A percentile compares a stretch with the other conserved stretches of the same genome.
phyloP scores from a whole-genome alignment of 2,888 invertebrate species.

The Morpho deidamia region DNA sequence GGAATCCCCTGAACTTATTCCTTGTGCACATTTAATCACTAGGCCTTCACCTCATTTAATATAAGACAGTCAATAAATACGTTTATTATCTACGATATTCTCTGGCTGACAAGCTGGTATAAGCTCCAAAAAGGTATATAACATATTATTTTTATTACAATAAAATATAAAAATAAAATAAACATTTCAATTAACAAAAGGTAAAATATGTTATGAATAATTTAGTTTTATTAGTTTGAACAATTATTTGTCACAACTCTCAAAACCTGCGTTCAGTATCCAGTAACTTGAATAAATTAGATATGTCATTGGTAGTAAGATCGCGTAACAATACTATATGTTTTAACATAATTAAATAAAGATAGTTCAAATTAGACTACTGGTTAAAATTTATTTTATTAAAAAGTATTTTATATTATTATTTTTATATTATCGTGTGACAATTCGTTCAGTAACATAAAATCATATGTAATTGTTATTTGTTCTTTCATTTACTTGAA shows the following conservation, averaged over 20 bases:
- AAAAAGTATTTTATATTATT: too few relatives aligned
- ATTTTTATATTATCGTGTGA: too few relatives aligned
- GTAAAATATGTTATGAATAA: slow-evolving; percentile 11
- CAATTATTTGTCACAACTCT: background rate
- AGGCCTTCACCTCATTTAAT: slow-evolving; percentile 41
- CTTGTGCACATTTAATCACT: slow-evolving; percentile 49
- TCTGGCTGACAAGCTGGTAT: slow-evolving; percentile 13
- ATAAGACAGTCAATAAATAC: slow-evolving; percentile 15
- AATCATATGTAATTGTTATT: too few relatives aligned
- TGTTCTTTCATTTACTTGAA: too few relatives aligned
- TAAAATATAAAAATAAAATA: slow-evolving; percentile 27
- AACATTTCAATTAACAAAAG: slow-evolving; percentile 23
- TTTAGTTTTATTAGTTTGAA: slow-evolving; percentile 1
- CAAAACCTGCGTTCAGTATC: too few relatives aligned
- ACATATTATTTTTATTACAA: slow-evolving; percentile 10
- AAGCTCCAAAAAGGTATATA: slow-evolving; percentile 17
- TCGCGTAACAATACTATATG: too few relatives aligned
- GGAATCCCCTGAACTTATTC: slow-evolving; percentile 26
- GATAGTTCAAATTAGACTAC: too few relatives aligned
- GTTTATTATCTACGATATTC: slow-evolving; percentile 12
- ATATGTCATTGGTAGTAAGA: too few relatives aligned
- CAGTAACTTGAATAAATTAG: too few relatives aligned
- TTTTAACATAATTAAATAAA: too few relatives aligned
- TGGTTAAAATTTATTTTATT: too few relatives aligned
- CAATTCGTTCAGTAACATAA: too few relatives aligned